These are phyloP conservation scores for Monomorium pharaonis DNA, from an alignment of 1,140 invertebrate genomes.

Conservation along the genomic window DNA sequence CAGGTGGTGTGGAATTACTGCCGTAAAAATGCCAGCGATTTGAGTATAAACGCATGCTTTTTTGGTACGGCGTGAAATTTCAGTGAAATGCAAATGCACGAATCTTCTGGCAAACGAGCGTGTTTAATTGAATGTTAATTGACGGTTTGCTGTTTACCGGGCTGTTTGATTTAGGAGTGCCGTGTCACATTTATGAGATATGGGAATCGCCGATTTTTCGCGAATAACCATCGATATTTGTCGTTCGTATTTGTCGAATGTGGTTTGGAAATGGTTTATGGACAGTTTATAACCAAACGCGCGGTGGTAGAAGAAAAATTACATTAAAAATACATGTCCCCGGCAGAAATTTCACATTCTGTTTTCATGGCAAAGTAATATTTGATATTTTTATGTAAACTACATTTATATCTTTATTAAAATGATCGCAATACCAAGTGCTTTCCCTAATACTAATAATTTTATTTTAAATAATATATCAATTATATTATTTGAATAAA, in stretches of 20 bases:
- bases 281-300: neutral
- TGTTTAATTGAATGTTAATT: conserved; percentile 46
- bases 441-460: neutral
- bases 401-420: neutral
- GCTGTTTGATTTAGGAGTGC: conserved; percentile 12
- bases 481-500: neutral
- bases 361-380: neutral
- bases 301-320: neutral
- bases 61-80: conserved; percentile 27
- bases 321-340: neutral
- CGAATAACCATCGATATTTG: conserved; percentile 25
- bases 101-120: conserved; percentile 5
- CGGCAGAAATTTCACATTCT: neutral
- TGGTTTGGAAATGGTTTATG: conserved; percentile 25
- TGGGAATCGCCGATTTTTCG: conserved; percentile 22
- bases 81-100: conserved; percentile 28
- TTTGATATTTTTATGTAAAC: conserved; percentile 7
- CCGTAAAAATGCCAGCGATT: neutral
- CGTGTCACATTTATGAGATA: conserved; percentile 7
- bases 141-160: neutral
- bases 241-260: conserved; percentile 7
- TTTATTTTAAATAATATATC: neutral
- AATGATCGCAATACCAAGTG: neutral
- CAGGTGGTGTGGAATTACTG: conserved; percentile 13
- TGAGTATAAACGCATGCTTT: neutral